These are phyloP conservation scores for Erannis defoliaria DNA, from an alignment of 2,888 invertebrate genomes.

Conservation along the genomic window DNA sequence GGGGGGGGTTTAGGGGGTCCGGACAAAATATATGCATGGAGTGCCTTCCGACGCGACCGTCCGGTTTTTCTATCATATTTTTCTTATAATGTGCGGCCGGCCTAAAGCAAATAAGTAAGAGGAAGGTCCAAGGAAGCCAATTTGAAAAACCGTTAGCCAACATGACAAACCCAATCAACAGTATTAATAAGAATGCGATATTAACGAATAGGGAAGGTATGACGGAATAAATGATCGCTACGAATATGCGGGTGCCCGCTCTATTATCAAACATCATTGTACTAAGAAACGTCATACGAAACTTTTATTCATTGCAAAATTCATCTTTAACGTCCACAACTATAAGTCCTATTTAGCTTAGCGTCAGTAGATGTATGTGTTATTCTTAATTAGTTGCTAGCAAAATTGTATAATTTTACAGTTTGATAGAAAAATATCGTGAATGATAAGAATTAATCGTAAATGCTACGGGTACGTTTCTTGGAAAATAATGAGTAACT, in stretches of 20 bases:
- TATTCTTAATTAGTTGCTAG: conserved; percentile 28
- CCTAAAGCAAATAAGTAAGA: no score
- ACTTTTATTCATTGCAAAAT: conserved; percentile 43
- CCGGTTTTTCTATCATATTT: no score
- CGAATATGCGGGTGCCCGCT: conserved; percentile 80
- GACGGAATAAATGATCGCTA: conserved; percentile 70
- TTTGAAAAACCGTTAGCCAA: conserved; percentile 78
- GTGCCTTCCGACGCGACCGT: no score
- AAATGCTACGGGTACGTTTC: conserved; percentile 39
- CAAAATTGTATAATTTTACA: conserved; percentile 62
- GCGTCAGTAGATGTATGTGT: conserved; percentile 12
- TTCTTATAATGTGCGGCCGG: no score
- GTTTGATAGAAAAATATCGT: conserved; percentile 69
- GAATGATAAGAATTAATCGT: conserved; percentile 60
- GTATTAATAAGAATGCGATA: conserved; percentile 79
- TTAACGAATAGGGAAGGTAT: conserved; percentile 80
- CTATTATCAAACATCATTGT: conserved; percentile 49
- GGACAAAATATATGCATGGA: no score
- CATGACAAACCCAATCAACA: conserved; percentile 71
- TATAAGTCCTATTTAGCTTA: conserved; percentile 27
- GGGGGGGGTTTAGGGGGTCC: no score
- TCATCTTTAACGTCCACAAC: conserved; percentile 49
- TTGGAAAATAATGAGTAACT: conserved; percentile 14
- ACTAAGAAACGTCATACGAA: conserved; percentile 48
- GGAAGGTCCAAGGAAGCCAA: conserved; percentile 4